Evolutionary conservation across 2,888 invertebrate genomes (phyloP).

Genomic region (Conops quadrifasciatus): DNA sequence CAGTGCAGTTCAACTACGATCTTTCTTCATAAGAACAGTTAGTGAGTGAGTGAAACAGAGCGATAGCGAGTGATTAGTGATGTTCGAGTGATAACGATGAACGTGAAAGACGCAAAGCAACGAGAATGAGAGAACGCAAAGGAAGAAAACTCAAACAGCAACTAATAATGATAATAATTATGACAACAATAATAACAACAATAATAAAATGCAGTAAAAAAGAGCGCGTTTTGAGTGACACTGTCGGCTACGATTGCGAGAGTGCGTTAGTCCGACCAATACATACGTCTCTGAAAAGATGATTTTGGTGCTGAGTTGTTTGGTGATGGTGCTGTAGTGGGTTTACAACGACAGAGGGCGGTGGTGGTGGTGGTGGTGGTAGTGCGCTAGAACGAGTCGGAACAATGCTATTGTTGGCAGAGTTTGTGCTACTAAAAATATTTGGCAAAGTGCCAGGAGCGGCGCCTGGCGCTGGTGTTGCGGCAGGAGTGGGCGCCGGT

Average conservation of each 20-base stretch:
- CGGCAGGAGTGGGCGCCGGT: conserved; percentile 38
- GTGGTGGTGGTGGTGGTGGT: conserved; percentile 55
- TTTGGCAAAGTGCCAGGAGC: conserved; percentile 44
- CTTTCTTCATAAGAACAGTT: too few relatives aligned
- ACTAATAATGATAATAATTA: too few relatives aligned
- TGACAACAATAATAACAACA: too few relatives aligned
- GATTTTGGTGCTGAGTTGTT: conserved; percentile 64
- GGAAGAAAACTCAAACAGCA: too few relatives aligned
- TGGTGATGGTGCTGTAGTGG: conserved; percentile 66
- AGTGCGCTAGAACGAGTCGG: conserved; percentile 47
- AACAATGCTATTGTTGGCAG: conserved; percentile 46
- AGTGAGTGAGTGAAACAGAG: too few relatives aligned
- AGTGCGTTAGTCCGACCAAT: conserved; percentile 46
- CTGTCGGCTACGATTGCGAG: not conserved
- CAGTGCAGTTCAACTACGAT: too few relatives aligned
- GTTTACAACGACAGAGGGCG: conserved; percentile 64
- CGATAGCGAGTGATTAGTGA: too few relatives aligned
- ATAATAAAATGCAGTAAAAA: too few relatives aligned
- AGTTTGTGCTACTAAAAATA: conserved; percentile 49
- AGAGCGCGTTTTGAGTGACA: too few relatives aligned
- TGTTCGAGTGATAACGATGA: too few relatives aligned
- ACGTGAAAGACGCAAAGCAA: too few relatives aligned
- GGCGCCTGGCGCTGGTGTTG: conserved; percentile 43
- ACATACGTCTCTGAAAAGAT: conserved; percentile 67
- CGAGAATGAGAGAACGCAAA: too few relatives aligned